phyloP scores from a whole-genome alignment of 2,113 vertebrate species.

The Tragelaphus scriptus region DNA sequence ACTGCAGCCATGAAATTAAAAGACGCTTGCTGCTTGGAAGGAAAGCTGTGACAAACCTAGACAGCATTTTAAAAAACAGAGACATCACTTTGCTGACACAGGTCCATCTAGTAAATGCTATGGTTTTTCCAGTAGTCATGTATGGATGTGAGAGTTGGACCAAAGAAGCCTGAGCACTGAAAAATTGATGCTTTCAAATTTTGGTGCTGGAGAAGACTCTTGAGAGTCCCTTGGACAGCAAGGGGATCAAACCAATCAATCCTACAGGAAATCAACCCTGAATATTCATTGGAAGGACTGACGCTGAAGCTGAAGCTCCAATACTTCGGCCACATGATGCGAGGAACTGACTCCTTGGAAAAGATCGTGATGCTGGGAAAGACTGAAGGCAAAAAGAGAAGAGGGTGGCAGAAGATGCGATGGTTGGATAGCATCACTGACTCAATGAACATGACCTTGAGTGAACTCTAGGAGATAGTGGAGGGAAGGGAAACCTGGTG shows the following conservation, averaged over 20 bases:
- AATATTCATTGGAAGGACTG: not conserved
- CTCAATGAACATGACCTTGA: not conserved
- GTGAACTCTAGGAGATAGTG: not conserved
- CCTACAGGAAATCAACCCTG: not conserved
- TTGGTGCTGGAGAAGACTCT: not conserved
- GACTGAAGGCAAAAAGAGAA: not conserved
- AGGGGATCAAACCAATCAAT: not conserved
- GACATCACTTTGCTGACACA: not conserved
- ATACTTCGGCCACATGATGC: not conserved
- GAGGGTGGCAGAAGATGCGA: not conserved
- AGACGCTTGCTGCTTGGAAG: not conserved
- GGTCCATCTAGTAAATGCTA: not conserved
- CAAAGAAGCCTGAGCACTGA: not conserved
- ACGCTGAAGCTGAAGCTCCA: not conserved
- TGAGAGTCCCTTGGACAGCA: not conserved
- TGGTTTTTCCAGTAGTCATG: not conserved
- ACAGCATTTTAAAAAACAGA: not conserved
- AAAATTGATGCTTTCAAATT: not conserved
- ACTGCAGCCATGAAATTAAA: not conserved
- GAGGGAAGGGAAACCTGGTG: not conserved
- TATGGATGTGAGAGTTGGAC: not conserved
- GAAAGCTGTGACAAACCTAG: not conserved
- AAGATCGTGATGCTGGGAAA: not conserved
- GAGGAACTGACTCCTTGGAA: not conserved
- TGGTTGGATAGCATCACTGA: not conserved